A percentile compares a stretch with the other conserved stretches of the same genome.
These are phyloP conservation scores for Brachionus manjavacas DNA, from an alignment of 1,140 invertebrate genomes.

Conservation along the genomic window DNA sequence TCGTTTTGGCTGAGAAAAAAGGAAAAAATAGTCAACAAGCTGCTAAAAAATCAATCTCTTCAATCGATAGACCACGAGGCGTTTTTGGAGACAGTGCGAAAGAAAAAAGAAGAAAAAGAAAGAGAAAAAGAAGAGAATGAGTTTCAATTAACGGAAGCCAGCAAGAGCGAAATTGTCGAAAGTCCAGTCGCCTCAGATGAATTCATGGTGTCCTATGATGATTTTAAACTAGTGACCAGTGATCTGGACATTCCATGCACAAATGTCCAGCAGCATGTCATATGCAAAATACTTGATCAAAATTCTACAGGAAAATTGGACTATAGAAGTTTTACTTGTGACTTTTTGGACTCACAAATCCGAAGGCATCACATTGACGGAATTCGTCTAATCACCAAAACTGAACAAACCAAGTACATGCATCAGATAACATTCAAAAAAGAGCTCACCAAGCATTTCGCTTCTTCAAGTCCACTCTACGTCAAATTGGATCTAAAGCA, in stretches of 20 bases:
- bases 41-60: neutral
- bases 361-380: conserved; percentile 13
- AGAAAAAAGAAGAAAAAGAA: conserved; percentile 38
- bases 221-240: conserved; percentile 20
- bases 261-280: conserved; percentile 12
- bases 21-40: conserved; percentile 17
- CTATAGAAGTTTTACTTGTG: neutral
- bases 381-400: neutral
- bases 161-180: neutral
- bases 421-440: conserved; percentile 19
- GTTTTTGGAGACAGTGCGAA: neutral
- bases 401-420: neutral
- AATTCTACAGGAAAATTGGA: neutral
- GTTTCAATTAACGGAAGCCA: neutral
- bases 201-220: neutral
- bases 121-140: neutral
- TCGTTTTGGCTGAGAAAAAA: conserved; percentile 5
- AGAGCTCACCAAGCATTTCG: conserved; percentile 14
- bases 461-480: neutral
- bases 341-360: conserved; percentile 8
- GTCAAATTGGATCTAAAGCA: conserved; percentile 5
- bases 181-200: neutral
- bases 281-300: conserved; percentile 31
- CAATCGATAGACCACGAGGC: neutral
- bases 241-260: conserved; percentile 27